Base-by-base conservation (phyloP, 2,888 invertebrate species). In the Hyalella azteca region DNA sequence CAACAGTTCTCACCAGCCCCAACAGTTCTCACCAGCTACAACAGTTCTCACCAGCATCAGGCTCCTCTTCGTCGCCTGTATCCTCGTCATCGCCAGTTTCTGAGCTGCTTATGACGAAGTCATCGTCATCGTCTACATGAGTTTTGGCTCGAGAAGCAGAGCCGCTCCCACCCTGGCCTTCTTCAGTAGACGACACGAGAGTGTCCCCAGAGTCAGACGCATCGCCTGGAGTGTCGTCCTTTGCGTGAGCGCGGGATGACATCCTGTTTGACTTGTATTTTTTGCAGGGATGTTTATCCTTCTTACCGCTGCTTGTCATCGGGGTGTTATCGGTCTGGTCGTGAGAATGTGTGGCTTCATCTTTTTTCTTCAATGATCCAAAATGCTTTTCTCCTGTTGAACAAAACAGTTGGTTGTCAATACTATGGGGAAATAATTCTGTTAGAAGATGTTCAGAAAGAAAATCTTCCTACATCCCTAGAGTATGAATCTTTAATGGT, bases 141-240 rank as follows among this genome's bases (percentile, higher is more conserved):
- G 45, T 45, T n/a, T n/a, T n/a, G n/a, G n/a, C n/a, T n/a, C n/a
- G n/a, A 36, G 36, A 66, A 19, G 32, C 22, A 22, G 66, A 66
- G 36, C 7, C 36, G 7, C 36, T 66, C 4, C 66, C 66, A 2
- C 19, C 36, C 13, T 36, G 19, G 66, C 36, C 39, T 36, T 66
- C 66, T 36, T 66, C 66, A 15, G 66, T 36, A 19, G 66, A 66
- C 7, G 66, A 66, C 19, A 66, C 66, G 36, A 66, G 66, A 4
- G 66, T 66, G 36, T 66, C 66, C n/a, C 66, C 32, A 5, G 66
- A 66, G 13, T 66, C 66, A 22, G 66, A 66, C 1, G 66, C 66
- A 22, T 66, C 66, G 19, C 15, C 66, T 7, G 36, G 11, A 54
- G 26, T 11, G 26, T 22, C 54, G 13, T 54, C 54, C 29, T 11